Conservation (phyloP, 2,888 invertebrate species). For the Stictocephala bisonia region DNA sequence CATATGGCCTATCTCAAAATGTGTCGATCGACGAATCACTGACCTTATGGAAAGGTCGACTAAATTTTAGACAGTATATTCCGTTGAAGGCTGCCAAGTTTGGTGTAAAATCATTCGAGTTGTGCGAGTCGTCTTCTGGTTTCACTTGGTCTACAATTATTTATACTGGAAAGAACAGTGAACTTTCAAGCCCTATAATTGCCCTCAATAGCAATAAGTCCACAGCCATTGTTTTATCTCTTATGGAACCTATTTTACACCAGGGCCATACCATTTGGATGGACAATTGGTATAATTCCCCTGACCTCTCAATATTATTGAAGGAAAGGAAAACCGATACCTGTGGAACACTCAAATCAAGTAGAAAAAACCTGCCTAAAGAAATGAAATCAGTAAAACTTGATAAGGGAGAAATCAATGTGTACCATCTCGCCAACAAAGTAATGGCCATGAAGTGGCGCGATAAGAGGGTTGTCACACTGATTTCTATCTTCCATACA, state of each 20-base stretch:
- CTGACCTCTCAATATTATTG: slow-evolving; percentile 12
- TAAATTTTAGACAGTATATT: slow-evolving; percentile 7
- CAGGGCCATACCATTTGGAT: background rate
- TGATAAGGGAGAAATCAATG: slow-evolving; percentile 62
- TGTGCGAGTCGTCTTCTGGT: slow-evolving; percentile 22
- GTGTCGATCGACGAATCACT: slow-evolving; percentile 22
- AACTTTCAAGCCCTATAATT: background rate
- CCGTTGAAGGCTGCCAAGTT: slow-evolving; percentile 24
- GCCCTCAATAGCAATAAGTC: slow-evolving; percentile 10
- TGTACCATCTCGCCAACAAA: background rate
- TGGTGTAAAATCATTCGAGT: slow-evolving; percentile 7
- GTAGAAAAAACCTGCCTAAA: slow-evolving; percentile 15
- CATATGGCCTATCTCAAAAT: slow-evolving; percentile 25
- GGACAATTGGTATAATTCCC: slow-evolving; percentile 28
- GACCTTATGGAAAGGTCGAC: slow-evolving; percentile 21
- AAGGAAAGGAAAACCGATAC: slow-evolving; percentile 23
- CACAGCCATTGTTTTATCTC: background rate
- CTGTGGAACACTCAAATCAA: background rate
- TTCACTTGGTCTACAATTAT: slow-evolving; percentile 9
- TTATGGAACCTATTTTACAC: slow-evolving; percentile 3
- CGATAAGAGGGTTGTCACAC: slow-evolving; percentile 47
- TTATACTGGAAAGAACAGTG: slow-evolving; percentile 3
- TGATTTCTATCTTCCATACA: background rate
- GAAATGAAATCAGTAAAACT: background rate
- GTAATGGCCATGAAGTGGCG: slow-evolving; percentile 46